A percentile compares a stretch with the other conserved stretches of the same genome.
Evolutionary conservation across 2,113 vertebrate genomes (phyloP).

Genomic region (Melierax canorus): DNA sequence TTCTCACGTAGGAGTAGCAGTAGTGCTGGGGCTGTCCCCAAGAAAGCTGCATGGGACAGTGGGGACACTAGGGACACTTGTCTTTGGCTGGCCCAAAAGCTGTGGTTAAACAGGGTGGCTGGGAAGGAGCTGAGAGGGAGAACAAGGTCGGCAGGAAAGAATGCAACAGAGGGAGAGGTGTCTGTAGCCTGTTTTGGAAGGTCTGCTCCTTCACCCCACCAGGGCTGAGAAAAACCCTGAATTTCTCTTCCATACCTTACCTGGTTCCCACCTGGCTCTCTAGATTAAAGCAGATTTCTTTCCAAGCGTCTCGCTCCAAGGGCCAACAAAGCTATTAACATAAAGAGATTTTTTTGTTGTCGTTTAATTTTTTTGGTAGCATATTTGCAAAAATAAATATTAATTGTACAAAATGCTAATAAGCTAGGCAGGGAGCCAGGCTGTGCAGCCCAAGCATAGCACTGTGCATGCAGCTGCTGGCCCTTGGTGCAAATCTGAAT

Average conservation of each 20-base stretch:
- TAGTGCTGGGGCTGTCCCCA: neutral
- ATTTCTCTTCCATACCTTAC: neutral
- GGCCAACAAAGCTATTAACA: neutral
- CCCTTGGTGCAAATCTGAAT: neutral
- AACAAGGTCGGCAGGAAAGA: neutral
- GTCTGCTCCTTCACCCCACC: neutral
- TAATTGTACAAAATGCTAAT: neutral
- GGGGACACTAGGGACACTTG: neutral
- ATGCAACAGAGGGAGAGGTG: neutral
- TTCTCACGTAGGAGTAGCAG: neutral
- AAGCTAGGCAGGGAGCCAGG: neutral
- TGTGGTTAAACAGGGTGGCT: neutral
- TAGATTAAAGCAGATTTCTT: neutral
- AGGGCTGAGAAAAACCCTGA: neutral
- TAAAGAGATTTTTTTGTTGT: neutral
- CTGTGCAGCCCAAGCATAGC: neutral
- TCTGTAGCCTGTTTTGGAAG: neutral
- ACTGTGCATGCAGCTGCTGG: neutral
- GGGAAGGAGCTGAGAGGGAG: neutral
- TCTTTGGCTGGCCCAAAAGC: neutral
- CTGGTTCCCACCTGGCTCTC: neutral
- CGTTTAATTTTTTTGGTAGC: neutral
- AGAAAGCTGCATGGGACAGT: neutral
- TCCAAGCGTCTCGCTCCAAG: rapidly evolving
- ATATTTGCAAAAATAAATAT: neutral